Percentiles rank a stretch among this genome's conserved stretches.
Evolutionary conservation across 1,140 invertebrate genomes (phyloP).

Genomic region (Bradynema listronoti): DNA sequence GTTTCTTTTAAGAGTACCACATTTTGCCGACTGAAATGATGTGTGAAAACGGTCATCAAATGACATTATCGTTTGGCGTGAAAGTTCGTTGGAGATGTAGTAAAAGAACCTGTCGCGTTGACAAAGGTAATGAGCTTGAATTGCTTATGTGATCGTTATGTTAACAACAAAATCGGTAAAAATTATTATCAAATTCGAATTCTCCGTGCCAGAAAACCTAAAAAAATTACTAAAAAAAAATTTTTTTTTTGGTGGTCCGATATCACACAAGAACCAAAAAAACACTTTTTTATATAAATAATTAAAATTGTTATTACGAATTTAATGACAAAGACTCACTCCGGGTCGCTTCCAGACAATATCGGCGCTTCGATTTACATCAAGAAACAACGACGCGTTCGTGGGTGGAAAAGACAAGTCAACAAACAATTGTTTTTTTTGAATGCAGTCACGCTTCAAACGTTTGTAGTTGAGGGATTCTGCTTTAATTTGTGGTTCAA

Average conservation of each 20-base stretch:
- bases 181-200: slow-evolving; percentile 7
- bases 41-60: too few species aligned
- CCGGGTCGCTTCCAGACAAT: slow-evolving; percentile 57
- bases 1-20: too few species aligned
- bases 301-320: slow-evolving; percentile 15
- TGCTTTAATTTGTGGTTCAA: too few species aligned
- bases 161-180: slow-evolving; percentile 17
- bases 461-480: slow-evolving; percentile 10
- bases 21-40: too few species aligned
- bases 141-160: too few species aligned
- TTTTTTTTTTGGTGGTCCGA: too few species aligned
- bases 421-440: slow-evolving; percentile 20
- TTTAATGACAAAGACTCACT: slow-evolving; percentile 22
- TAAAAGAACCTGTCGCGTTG: too few species aligned
- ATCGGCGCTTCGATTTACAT: slow-evolving; percentile 38
- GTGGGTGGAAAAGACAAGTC: slow-evolving; percentile 51
- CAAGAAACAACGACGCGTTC: slow-evolving; percentile 53
- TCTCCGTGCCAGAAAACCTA: neutral
- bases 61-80: too few species aligned
- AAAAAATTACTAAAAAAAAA: neutral
- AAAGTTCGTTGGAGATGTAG: too few species aligned
- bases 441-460: slow-evolving; percentile 15
- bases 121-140: too few species aligned
- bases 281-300: neutral
- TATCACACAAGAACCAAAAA: too few species aligned